phyloP scores from a whole-genome alignment of 2,888 invertebrate species.

The Meiosimyza decipiens region DNA sequence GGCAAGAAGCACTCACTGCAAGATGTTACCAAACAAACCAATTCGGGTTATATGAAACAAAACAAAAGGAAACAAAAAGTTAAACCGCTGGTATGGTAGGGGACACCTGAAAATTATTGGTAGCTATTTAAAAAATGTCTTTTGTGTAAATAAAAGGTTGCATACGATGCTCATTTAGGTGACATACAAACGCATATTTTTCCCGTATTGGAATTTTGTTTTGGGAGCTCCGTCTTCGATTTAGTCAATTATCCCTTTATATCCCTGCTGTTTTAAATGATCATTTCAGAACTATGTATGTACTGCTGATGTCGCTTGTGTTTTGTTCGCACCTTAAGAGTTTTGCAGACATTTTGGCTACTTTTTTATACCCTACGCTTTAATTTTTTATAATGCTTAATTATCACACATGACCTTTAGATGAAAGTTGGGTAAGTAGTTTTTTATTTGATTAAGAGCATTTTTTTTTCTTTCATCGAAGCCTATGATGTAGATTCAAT shows the following conservation, averaged over 20 bases:
- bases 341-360: too few relatives aligned
- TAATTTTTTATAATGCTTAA: too few relatives aligned
- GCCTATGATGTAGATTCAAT: too few relatives aligned
- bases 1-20: neutral
- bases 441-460: too few relatives aligned
- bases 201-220: neutral
- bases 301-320: constrained; percentile 34
- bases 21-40: neutral
- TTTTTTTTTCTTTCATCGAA: too few relatives aligned
- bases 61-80: neutral
- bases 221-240: neutral
- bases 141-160: constrained; percentile 27
- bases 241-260: constrained; percentile 1
- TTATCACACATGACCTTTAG: too few relatives aligned
- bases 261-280: constrained; percentile 3
- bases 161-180: constrained; percentile 28
- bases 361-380: too few relatives aligned
- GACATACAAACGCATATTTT: constrained; percentile 12
- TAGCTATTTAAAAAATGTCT: constrained; percentile 29
- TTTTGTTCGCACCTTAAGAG: constrained; percentile 36
- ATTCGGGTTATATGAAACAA: neutral
- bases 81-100: constrained; percentile 1
- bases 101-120: constrained; percentile 18
- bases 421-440: too few relatives aligned
- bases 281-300: neutral